phyloP scores from a whole-genome alignment of 2,113 vertebrate species.

The Brachionichthys hirsutus region DNA sequence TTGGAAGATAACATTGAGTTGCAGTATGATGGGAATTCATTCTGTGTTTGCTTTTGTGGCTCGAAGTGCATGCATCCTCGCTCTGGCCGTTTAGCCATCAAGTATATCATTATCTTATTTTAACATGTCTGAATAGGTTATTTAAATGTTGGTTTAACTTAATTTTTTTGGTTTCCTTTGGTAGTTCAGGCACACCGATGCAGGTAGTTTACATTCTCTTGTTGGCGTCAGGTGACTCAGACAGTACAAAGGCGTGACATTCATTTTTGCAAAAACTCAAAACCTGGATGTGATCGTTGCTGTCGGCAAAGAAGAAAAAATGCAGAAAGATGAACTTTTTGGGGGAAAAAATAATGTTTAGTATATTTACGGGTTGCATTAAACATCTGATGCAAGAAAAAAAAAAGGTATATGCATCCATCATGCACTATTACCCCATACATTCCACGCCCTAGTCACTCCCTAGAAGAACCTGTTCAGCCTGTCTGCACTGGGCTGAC shows the following conservation, averaged over 20 bases:
- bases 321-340: neutral
- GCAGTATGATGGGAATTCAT: neutral
- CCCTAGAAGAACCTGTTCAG: slow-evolving; percentile 71
- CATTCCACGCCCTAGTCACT: slow-evolving; percentile 40
- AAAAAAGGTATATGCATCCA: neutral
- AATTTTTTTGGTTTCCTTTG: neutral
- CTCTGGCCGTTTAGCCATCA: neutral
- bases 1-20: neutral
- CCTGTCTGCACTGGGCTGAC: slow-evolving; percentile 54
- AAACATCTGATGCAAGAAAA: neutral
- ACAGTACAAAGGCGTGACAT: slow-evolving; percentile 14
- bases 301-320: slow-evolving; percentile 12
- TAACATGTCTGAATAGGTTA: no score
- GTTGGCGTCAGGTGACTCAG: slow-evolving; percentile 9
- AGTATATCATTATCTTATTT: no score
- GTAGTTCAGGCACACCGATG: slow-evolving; percentile 12
- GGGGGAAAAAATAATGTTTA: neutral
- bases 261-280: neutral
- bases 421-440: neutral
- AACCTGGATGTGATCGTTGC: neutral
- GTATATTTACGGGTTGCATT: neutral
- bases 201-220: slow-evolving; percentile 52
- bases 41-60: slow-evolving; percentile 3
- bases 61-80: no score
- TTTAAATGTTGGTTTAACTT: no score